Conservation (phyloP, 2,888 invertebrate genomes). For the Chrysolina americana region DNA sequence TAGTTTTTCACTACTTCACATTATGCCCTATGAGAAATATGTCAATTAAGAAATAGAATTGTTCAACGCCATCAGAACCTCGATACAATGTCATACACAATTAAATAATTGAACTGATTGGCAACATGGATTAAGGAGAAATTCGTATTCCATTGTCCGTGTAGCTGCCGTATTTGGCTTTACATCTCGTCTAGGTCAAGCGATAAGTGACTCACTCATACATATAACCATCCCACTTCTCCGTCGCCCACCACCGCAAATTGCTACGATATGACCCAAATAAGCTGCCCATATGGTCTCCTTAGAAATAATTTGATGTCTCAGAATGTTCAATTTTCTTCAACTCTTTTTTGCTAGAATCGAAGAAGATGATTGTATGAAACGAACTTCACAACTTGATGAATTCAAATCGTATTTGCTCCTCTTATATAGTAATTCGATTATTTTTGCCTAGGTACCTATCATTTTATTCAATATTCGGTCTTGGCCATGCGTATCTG, state of each 20-base stretch:
- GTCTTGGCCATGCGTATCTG: too few species aligned
- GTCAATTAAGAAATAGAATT: too few species aligned
- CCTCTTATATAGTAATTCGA: too few species aligned
- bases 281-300: constrained; percentile 16
- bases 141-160: constrained; percentile 23
- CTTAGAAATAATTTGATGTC: neutral
- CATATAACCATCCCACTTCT: constrained; percentile 9
- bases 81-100: neutral
- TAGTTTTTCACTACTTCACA: too few species aligned
- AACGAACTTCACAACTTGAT: too few species aligned
- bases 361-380: too few species aligned
- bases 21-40: too few species aligned
- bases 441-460: too few species aligned
- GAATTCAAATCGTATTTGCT: too few species aligned
- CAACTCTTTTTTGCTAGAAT: neutral
- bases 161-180: constrained; percentile 24
- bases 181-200: constrained; percentile 29
- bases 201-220: constrained; percentile 12
- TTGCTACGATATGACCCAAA: neutral
- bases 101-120: constrained; percentile 15
- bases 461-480: too few species aligned
- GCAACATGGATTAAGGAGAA: constrained; percentile 22
- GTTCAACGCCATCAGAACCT: neutral
- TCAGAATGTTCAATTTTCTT: neutral
- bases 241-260: constrained; percentile 1